These are phyloP conservation scores for Nannospalax galili DNA, from an alignment of 2,113 vertebrate species.

Conservation along the genomic window DNA sequence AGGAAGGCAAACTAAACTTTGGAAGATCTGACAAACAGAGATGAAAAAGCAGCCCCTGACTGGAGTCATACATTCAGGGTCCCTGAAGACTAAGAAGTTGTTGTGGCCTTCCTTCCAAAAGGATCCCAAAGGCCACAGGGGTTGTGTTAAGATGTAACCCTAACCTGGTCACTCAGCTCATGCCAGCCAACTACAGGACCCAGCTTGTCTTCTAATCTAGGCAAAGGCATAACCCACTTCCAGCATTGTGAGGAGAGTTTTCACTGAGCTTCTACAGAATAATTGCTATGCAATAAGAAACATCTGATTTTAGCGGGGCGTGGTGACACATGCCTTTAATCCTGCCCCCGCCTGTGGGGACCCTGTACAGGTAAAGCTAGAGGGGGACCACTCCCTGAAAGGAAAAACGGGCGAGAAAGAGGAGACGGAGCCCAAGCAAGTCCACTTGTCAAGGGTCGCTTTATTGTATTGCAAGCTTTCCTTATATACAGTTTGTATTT, in stretches of 20 bases:
- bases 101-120: not conserved
- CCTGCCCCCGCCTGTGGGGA: too few relatives aligned
- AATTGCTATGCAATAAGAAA: conserved; percentile 30
- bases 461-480: too few relatives aligned
- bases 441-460: too few relatives aligned
- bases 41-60: not conserved
- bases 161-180: not conserved
- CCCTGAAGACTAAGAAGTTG: not conserved
- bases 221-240: not conserved
- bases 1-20: too few relatives aligned
- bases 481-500: too few relatives aligned
- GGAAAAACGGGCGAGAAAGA: too few relatives aligned
- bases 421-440: too few relatives aligned
- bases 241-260: not conserved
- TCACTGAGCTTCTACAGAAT: not conserved
- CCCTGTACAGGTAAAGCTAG: too few relatives aligned
- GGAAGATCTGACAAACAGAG: too few relatives aligned
- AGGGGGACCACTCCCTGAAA: too few relatives aligned
- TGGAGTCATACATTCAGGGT: not conserved
- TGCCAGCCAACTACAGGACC: not conserved
- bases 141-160: not conserved
- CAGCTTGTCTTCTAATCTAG: not conserved
- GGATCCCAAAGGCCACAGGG: not conserved
- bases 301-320: too few relatives aligned
- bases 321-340: too few relatives aligned